Percentiles rank a stretch among this genome's conserved stretches.
Conservation (phyloP, 2,113 vertebrate species). For the Brienomyrus longianalis region DNA sequence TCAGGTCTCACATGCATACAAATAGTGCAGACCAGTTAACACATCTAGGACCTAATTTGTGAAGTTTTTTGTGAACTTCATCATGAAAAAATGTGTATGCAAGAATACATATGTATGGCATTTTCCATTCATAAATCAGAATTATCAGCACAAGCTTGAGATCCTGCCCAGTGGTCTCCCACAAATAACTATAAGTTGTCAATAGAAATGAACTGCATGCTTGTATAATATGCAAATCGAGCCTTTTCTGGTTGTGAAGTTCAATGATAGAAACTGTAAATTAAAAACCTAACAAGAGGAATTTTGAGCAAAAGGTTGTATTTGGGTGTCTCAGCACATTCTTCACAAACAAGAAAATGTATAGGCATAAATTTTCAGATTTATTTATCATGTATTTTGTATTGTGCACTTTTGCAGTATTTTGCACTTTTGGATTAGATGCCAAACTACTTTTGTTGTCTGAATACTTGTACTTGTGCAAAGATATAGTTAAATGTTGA, state of each 20-base stretch:
- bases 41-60: background rate
- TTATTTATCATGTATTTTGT: background rate
- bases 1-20: background rate
- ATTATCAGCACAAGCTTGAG: no score
- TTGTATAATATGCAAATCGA: no score
- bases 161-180: no score
- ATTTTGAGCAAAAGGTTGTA: background rate
- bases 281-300: no score
- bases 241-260: no score
- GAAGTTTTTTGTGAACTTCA: background rate
- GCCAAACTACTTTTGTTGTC: background rate
- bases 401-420: background rate
- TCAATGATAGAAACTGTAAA: background rate
- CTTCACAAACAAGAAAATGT: no score
- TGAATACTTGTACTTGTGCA: no score
- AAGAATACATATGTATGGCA: no score
- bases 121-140: no score
- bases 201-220: no score
- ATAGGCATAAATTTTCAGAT: background rate
- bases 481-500: background rate
- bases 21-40: background rate
- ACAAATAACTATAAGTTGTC: no score
- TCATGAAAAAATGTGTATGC: no score
- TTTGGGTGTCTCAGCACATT: background rate
- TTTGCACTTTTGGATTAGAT: background rate